Base-by-base conservation (phyloP, 2,888 invertebrate genomes). In the Cremastinae sp. region DNA sequence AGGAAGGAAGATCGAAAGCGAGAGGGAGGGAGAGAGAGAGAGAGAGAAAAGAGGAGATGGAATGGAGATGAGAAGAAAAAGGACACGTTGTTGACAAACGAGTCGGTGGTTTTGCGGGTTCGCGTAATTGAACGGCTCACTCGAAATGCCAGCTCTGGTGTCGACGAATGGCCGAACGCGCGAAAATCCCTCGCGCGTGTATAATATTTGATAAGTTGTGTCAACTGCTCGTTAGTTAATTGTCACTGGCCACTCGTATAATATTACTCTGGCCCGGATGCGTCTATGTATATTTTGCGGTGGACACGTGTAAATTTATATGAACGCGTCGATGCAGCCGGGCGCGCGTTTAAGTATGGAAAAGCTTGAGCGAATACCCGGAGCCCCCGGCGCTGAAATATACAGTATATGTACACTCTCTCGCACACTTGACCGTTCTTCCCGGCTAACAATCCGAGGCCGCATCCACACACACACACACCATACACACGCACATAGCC, bases 161-260 rank as follows among this genome's bases (percentile, higher is more conserved):
- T 36, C 20, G 38, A 43, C 43, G 53, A 14, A 14, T 41, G 41
- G 14, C 28, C 9, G 12, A 18, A 74, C 77, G 74, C 78, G 78
- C 66, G 69, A 68, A 83, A 75, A 73, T 82, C 81, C 81, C 79
- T 83, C 83, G 82, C 82, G 85, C 83, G 83, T 58, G 69, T 69
- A 85, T 85, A 87, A 85, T 84, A 87, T 87, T 88, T 84, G 86
- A 88, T 87, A 88, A 88, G 87, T 88, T 88, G 86, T 88, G 88
- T 88, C 87, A 88, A 88, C 88, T 85, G 86, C 87, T 88, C 88
- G 88, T 88, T 88, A 88, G 88, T 87, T 88, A 88, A 88, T 88
- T 88, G 87, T 86, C 84, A 82, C 78, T 75, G 75, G 62, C 28
- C 65, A 74, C 69, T 70, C 75, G 70, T 72, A 66, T 65, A 61